A percentile compares a stretch with the other conserved stretches of the same genome.
Evolutionary conservation across 1,140 invertebrate species (phyloP).

Genomic region (Pemphigus obesinymphae): DNA sequence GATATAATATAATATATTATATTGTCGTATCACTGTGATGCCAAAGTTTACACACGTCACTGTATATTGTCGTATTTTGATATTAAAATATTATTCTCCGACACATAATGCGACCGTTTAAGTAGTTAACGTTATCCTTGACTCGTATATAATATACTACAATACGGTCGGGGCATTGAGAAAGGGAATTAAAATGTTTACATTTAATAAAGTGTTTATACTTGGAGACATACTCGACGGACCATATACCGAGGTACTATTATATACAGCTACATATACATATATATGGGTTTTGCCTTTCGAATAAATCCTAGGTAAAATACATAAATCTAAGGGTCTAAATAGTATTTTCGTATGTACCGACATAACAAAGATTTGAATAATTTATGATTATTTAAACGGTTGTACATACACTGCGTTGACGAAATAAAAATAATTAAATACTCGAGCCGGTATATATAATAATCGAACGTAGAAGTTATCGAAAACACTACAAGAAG

Average conservation of each 20-base stretch:
- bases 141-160: not conserved
- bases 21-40: too few relatives aligned
- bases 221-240: not conserved
- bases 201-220: not conserved
- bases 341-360: constrained; percentile 3
- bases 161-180: too few relatives aligned
- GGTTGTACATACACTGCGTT: not conserved
- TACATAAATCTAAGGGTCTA: constrained; percentile 22
- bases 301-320: not conserved
- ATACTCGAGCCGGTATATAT: not conserved
- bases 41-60: too few relatives aligned
- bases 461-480: not conserved
- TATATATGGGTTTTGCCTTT: constrained; percentile 10
- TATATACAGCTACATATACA: too few relatives aligned
- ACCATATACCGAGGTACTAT: not conserved
- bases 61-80: too few relatives aligned
- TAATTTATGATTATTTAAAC: constrained; percentile 16
- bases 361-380: not conserved
- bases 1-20: too few relatives aligned
- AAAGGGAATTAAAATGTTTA: not conserved
- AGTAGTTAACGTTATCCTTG: not conserved
- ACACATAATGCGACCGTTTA: not conserved
- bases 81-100: too few relatives aligned
- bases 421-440: constrained; percentile 11
- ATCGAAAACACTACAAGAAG: not conserved